These are phyloP conservation scores for Atopsyche davidsoni DNA, from an alignment of 1,140 invertebrate species.

Conservation along the genomic window DNA sequence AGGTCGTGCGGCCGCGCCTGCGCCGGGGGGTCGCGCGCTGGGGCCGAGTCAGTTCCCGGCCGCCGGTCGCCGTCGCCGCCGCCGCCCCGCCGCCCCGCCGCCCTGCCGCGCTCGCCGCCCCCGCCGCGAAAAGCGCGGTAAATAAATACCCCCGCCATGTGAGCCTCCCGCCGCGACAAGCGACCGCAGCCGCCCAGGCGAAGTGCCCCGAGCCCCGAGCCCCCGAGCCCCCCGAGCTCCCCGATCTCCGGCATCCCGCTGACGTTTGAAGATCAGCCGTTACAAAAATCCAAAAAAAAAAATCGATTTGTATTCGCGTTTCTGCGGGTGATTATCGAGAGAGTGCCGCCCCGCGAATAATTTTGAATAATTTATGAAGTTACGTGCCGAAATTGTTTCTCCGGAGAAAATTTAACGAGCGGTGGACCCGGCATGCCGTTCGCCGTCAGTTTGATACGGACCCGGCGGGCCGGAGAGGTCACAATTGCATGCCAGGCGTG, in stretches of 20 bases:
- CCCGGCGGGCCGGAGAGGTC: constrained; percentile 11
- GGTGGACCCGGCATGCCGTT: constrained; percentile 12
- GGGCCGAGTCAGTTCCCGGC: constrained; percentile 26
- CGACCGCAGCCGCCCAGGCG: too few relatives aligned
- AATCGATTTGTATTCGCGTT: too few relatives aligned
- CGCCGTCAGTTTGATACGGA: constrained; percentile 10
- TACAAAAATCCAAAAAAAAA: too few relatives aligned
- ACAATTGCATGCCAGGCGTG: constrained; percentile 16
- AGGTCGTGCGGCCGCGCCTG: constrained; percentile 23
- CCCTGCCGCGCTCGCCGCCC: constrained; percentile 10
- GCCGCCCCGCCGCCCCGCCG: neutral
- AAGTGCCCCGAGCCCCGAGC: too few relatives aligned
- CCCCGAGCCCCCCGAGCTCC: neutral
- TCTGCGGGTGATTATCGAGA: too few relatives aligned
- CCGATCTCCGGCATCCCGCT: neutral
- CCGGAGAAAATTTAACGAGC: constrained; percentile 20
- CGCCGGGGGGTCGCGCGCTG: too few relatives aligned
- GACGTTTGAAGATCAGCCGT: neutral
- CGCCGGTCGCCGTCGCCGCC: constrained; percentile 18
- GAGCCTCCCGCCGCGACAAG: too few relatives aligned
- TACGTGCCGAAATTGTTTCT: constrained; percentile 13
- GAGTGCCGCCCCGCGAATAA: too few relatives aligned
- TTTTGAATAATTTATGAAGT: constrained; percentile 15
- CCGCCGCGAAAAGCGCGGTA: constrained; percentile 19
- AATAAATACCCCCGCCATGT: too few relatives aligned